Evolutionary conservation across 2,797 vertebrate species (phyloP), one percentile per base, ranked within the genome.

Genomic region (Eupleurogrammus muticus): DNA sequence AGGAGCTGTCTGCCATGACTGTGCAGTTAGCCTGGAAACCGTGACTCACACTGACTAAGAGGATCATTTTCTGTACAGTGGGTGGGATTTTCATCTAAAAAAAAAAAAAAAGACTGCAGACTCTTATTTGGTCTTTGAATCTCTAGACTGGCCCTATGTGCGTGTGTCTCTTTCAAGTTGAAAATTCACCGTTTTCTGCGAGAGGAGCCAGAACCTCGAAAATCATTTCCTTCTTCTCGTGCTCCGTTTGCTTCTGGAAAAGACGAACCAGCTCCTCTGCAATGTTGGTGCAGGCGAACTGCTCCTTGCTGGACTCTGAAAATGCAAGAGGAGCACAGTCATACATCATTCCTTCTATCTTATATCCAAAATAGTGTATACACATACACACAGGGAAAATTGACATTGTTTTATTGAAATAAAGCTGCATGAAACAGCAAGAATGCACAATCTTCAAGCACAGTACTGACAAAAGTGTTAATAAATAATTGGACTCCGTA

Each of bases 161-260:
- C 6, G 42, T n/a, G 1, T 13, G 9, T 21, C 5, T 66, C 0
- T 48, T 70, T n/a, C n/a, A n/a, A n/a, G n/a, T 38, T 17, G 6
- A 23, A 23, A 2, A 12, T 90, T 94, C 90, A 99, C 98, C 97
- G n/a, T 99, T 98, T 92, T 99, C 98, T 88, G 98, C 98, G 16
- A 99, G 89, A 4, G 98, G 98, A 86, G 98, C 98, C 88, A 99
- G 90, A 80, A 99, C 98, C 93, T 99, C 98, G 84, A 99, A 99
- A 79, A 99, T 95, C 97, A 99, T 99, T 84, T 99, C 98, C 87
- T 96, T 98, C 92, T 98, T 99, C 87, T 99, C 98, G 52, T 98
- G 96, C 69, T 99, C 98, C 13, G 92, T 90, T 91, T 99, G 98
- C 84, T 96, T 99, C 90, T 96, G 96, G 93, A 99, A 99, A 3